phyloP scores from a whole-genome alignment of 2,888 invertebrate genomes.

The Caenorhabditis doughertyi region DNA sequence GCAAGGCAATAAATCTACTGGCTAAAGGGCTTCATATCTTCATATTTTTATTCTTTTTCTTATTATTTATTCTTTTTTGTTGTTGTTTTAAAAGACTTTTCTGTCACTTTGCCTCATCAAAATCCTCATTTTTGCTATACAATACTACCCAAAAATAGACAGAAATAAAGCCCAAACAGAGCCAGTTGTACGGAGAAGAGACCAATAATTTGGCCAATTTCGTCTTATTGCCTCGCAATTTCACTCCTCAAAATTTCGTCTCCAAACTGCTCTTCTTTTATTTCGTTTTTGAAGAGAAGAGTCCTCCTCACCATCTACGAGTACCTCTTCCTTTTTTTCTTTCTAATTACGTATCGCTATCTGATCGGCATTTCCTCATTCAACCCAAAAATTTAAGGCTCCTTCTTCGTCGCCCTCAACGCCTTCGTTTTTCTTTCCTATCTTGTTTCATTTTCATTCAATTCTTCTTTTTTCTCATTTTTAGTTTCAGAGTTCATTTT shows the following conservation, averaged over 20 bases:
- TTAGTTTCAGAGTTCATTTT: slow-evolving; percentile 9
- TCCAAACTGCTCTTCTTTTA: slow-evolving; percentile 24
- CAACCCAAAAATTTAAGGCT: slow-evolving; percentile 42
- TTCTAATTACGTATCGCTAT: slow-evolving; percentile 58
- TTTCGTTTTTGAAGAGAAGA: slow-evolving; percentile 26
- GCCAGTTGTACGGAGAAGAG: slow-evolving; percentile 32
- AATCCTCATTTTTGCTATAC: slow-evolving; percentile 10
- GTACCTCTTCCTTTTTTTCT: slow-evolving; percentile 47
- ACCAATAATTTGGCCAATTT: slow-evolving; percentile 63
- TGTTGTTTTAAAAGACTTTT: neutral
- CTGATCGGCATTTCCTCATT: slow-evolving; percentile 57
- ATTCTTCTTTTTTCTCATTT: neutral
- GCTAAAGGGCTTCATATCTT: slow-evolving; percentile 32
- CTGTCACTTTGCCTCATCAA: slow-evolving; percentile 3
- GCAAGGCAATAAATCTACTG: slow-evolving; percentile 56
- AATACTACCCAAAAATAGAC: slow-evolving; percentile 49
- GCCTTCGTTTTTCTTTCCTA: neutral
- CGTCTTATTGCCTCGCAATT: slow-evolving; percentile 56
- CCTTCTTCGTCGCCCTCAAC: neutral
- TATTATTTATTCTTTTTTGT: slow-evolving; percentile 20
- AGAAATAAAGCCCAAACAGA: slow-evolving; percentile 37
- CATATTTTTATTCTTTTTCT: slow-evolving; percentile 17
- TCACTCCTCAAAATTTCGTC: slow-evolving; percentile 46
- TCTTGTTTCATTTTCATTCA: slow-evolving; percentile 18
- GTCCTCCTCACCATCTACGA: neutral